Percentiles rank a stretch among this genome's conserved stretches.
Evolutionary conservation across 2,113 vertebrate genomes (phyloP).

Genomic region (Chionis minor): DNA sequence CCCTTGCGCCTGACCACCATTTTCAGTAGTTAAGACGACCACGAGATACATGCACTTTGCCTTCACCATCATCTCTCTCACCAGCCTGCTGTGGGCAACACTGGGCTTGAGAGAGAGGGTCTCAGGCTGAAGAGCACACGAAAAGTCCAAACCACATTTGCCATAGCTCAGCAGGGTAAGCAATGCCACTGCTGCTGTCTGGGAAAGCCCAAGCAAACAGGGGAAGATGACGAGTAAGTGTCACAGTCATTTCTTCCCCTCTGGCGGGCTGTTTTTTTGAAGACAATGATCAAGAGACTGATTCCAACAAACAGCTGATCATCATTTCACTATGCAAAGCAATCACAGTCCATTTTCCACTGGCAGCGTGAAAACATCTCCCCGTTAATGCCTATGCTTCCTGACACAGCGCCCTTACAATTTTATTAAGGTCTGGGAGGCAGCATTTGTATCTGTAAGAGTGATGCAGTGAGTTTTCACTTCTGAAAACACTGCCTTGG

Average conservation of each 20-base stretch:
- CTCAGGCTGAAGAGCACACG: not conserved
- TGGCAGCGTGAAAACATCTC: not conserved
- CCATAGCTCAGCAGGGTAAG: not conserved
- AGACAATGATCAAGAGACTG: not conserved
- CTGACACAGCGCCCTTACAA: not conserved
- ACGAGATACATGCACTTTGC: not conserved
- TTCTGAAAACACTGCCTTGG: not conserved
- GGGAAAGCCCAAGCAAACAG: not conserved
- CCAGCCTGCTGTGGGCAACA: not conserved
- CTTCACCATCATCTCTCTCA: not conserved
- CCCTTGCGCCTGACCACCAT: not conserved
- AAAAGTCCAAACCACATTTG: not conserved
- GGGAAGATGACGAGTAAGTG: not conserved
- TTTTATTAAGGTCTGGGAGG: not conserved
- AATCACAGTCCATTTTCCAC: not conserved
- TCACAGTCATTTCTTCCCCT: not conserved
- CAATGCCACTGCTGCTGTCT: not conserved
- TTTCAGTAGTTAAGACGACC: not conserved
- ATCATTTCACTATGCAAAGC: not conserved
- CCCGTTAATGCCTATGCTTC: not conserved
- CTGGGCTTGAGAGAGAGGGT: not conserved
- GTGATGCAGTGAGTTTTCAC: not conserved
- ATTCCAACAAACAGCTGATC: not conserved
- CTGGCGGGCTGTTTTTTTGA: not conserved
- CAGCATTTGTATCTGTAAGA: not conserved